phyloP scores from a whole-genome alignment of 2,113 vertebrate genomes.

The Ammospiza nelsoni region DNA sequence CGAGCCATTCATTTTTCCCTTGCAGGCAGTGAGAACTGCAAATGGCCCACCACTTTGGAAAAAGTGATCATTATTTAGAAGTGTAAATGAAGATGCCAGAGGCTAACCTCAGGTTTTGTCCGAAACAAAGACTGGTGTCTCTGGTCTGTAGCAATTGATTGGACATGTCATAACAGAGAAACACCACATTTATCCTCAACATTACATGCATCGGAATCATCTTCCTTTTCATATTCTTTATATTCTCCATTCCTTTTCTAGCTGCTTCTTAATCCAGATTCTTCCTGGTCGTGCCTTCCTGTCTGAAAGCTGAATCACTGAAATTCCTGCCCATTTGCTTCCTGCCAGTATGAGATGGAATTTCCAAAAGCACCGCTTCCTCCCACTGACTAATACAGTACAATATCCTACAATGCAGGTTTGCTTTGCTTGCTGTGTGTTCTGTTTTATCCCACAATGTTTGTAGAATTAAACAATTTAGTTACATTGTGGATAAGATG shows the following conservation, averaged over 20 bases:
- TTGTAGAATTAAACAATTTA: neutral
- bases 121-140: neutral
- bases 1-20: neutral
- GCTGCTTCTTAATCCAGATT: neutral
- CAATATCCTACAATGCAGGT: neutral
- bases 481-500: neutral
- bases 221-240: neutral
- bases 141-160: neutral
- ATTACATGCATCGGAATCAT: neutral
- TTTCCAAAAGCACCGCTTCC: constrained; percentile 25
- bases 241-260: neutral
- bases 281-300: neutral
- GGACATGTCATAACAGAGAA: neutral
- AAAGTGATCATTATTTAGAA: constrained; percentile 17
- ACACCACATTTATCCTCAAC: neutral
- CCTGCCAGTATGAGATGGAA: neutral
- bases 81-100: constrained; percentile 25
- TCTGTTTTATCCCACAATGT: neutral
- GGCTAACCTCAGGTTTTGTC: neutral
- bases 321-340: constrained; percentile 16
- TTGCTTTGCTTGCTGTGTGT: neutral
- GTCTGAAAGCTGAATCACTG: constrained; percentile 14
- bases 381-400: neutral
- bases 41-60: neutral
- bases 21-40: neutral